Conservation (phyloP, 2,888 invertebrate genomes). For the Harmothoe impar region DNA sequence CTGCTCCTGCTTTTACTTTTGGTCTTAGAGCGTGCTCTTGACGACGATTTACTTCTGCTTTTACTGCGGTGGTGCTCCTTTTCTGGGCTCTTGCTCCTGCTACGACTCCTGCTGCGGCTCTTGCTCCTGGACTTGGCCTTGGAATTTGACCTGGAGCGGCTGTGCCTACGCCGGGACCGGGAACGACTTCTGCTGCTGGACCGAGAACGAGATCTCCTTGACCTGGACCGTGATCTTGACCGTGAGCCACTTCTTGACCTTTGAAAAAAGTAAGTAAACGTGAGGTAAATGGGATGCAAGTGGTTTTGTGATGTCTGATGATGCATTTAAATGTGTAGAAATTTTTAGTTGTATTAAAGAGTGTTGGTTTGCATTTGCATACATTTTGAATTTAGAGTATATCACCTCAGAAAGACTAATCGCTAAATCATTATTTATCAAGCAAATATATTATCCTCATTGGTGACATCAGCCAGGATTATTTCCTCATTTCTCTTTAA, state of each 20-base stretch:
- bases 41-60: neutral
- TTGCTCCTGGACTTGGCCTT: constrained; percentile 70
- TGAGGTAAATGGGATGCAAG: neutral
- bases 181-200: constrained; percentile 74
- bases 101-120: constrained; percentile 67
- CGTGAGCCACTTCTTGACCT: constrained; percentile 74
- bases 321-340: too few species aligned
- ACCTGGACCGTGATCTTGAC: constrained; percentile 81
- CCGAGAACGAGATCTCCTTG: constrained; percentile 62
- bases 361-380: too few species aligned
- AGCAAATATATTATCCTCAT: too few species aligned
- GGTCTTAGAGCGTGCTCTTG: constrained; percentile 20
- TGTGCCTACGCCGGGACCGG: constrained; percentile 71
- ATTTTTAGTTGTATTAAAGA: too few species aligned
- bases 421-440: too few species aligned
- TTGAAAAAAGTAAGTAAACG: constrained; percentile 68
- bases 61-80: constrained; percentile 28
- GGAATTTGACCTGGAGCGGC: constrained; percentile 72
- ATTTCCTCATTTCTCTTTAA: too few species aligned
- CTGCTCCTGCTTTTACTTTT: constrained; percentile 53
- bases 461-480: too few species aligned
- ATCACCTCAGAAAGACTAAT: too few species aligned
- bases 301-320: neutral
- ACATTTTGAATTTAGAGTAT: too few species aligned
- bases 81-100: constrained; percentile 29